Base-by-base conservation (phyloP, 2,797 vertebrate species). In the Halcyon badia region DNA sequence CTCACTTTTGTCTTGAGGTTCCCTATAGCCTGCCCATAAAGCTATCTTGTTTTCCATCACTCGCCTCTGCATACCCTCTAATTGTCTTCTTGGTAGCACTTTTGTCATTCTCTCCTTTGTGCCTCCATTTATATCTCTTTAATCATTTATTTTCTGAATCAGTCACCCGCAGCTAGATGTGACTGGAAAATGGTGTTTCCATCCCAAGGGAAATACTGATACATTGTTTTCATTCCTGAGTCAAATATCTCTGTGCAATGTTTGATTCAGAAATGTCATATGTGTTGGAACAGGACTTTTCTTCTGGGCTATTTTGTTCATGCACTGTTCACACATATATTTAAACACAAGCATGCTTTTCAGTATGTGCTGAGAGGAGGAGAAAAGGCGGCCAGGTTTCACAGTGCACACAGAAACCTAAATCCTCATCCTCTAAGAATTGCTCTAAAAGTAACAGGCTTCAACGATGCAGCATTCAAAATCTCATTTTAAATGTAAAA, bases 251-350 rank as follows among this genome's bases (percentile, higher is more conserved):
- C 61, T 51, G 33, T 82, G 49, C 33, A 46, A 3, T 16, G 19
- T 8, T 14, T 75, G 73, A 64, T 68, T 56, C 44, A 68, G 79
- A 89, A 68, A 76, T 8, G 7, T 16, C 26, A 0, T 22, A 10
- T 10, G 3, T 60, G 19, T 33, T 84, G 46, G 30, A 61, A 57
- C 14, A 93, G 37, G 57, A 37, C 30, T 83, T 80, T 49, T 26
- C 44, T 88, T 80, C 69, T 20, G 25, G 31, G 9, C 37, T 81
- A 15, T 51, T 79, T 57, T 42, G 33, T 15, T 52, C 64, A 41
- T 0, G 1, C 15, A 15, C 31, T 11, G 5, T 26, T 72, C 60
- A 57, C 22, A 65, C 11, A 2, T 4, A 0, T 37, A n/a, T 62
- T 61, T 33, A 84, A 80, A 52, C 22, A 35, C 4, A 24, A 42